These are phyloP conservation scores for Gambusia affinis DNA, from an alignment of 2,113 vertebrate genomes.

Conservation along the genomic window DNA sequence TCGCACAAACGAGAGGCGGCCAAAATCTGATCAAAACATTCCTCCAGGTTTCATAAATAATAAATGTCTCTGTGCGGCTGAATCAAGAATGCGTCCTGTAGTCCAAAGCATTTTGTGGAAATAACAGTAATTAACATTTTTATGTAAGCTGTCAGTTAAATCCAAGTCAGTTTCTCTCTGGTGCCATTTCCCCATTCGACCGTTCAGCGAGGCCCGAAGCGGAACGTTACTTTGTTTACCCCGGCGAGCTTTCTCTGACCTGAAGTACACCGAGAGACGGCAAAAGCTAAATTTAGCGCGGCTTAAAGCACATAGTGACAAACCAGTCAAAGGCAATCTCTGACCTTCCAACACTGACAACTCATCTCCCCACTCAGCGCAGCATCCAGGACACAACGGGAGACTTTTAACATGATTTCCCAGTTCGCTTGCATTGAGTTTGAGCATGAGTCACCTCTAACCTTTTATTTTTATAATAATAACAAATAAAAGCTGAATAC, in stretches of 20 bases:
- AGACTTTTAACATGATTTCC: conserved; percentile 29
- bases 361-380: conserved; percentile 54
- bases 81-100: neutral
- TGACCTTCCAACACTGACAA: conserved; percentile 72
- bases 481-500: conserved; percentile 11
- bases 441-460: conserved; percentile 4
- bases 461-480: conserved; percentile 11
- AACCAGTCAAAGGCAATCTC: conserved; percentile 65
- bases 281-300: conserved; percentile 75
- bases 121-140: neutral
- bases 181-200: neutral
- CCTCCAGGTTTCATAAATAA: neutral
- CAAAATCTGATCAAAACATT: neutral
- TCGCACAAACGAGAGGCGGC: neutral
- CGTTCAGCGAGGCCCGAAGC: conserved; percentile 11
- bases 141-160: neutral
- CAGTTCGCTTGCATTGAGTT: conserved; percentile 26
- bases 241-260: conserved; percentile 52
- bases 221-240: conserved; percentile 37
- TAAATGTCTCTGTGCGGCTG: neutral
- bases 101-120: neutral
- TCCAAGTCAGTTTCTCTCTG: neutral
- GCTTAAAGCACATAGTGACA: conserved; percentile 76
- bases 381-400: conserved; percentile 45
- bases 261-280: conserved; percentile 62